Base-by-base conservation (phyloP, 2,113 vertebrate genomes). In the Rana temporaria region DNA sequence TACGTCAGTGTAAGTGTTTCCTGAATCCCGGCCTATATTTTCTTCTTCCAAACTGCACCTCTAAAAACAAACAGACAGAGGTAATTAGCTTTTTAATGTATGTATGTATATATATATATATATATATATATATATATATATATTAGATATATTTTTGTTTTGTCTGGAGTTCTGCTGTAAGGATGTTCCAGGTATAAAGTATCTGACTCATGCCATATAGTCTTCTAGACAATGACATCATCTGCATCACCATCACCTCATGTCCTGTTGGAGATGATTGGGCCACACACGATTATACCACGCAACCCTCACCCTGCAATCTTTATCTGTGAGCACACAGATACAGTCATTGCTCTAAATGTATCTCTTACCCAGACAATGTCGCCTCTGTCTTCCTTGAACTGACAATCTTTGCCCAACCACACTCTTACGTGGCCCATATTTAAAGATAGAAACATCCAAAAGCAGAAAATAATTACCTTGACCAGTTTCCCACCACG, bases 401-500 rank as follows among this genome's bases (percentile, higher is more conserved):
- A 19, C 32, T 22, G 20, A 15, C 19, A 24, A 14, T 78, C 60
- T 42, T n/a, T 52, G 9, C 38, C 53, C 2, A 1, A 53, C 30
- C 76, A 48, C n/a, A 66, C 63, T 32, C 4, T 67, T 48, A 65
- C 19, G 24, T 67, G 48, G 48, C 22, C 32, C 30, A 26, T 32
- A 14, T 73, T 57, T 73, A 73, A 57, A 73, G 30, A 32, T 32
- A 73, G 24, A 73, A 68, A 11, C 32, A 68, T n/a, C 16, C 14
- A 19, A 68, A 24, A 24, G 52, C 52, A 72, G 69, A 59, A 34
- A 73, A 73, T 73, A 73, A 59, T 73, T 19, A 22, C 15, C 3
- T 52, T 26, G 20, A 59, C 70, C 70, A 73, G 9, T 57, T 59
- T 73, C 32, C 70, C 32, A 57, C 70, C 70, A 73, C 26, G 9